Evolutionary conservation across 2,797 vertebrate genomes (phyloP).

Genomic region (Intellagama lesueurii): DNA sequence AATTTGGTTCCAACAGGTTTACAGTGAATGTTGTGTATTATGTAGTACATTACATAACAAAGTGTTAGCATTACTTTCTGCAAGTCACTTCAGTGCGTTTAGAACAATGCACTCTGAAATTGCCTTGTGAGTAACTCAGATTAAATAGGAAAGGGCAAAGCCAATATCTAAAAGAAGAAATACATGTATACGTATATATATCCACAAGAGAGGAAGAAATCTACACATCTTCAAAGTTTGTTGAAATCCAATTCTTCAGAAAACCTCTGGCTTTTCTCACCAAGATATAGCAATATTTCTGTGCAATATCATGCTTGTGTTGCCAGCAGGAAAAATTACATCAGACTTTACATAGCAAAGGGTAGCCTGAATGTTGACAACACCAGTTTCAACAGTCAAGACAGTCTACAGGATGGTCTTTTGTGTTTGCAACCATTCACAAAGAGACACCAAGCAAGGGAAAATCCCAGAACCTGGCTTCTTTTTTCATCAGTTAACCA

Average conservation of each 20-base stretch:
- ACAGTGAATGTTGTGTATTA: neutral
- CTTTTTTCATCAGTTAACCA: too few relatives aligned
- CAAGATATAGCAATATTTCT: too few relatives aligned
- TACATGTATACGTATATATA: neutral
- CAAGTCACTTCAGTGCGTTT: slow-evolving; percentile 1
- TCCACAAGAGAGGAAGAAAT: neutral
- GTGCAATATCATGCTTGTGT: too few relatives aligned
- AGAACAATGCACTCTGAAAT: neutral
- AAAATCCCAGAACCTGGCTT: too few relatives aligned
- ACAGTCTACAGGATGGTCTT: too few relatives aligned
- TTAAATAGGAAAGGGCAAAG: neutral
- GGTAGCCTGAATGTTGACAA: too few relatives aligned
- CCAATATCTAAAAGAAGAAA: neutral
- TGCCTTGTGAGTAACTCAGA: neutral
- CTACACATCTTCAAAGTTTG: neutral
- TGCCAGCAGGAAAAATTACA: too few relatives aligned
- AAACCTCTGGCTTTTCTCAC: too few relatives aligned
- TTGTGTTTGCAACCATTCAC: too few relatives aligned
- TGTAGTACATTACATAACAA: neutral
- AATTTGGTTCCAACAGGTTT: slow-evolving; percentile 6
- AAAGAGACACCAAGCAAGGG: too few relatives aligned
- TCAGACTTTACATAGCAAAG: too few relatives aligned
- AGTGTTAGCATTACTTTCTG: slow-evolving; percentile 14
- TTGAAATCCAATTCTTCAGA: neutral
- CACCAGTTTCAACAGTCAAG: too few relatives aligned